Base-by-base conservation (phyloP, 2,888 invertebrate species). In the Fissipunctia ypsillon region DNA sequence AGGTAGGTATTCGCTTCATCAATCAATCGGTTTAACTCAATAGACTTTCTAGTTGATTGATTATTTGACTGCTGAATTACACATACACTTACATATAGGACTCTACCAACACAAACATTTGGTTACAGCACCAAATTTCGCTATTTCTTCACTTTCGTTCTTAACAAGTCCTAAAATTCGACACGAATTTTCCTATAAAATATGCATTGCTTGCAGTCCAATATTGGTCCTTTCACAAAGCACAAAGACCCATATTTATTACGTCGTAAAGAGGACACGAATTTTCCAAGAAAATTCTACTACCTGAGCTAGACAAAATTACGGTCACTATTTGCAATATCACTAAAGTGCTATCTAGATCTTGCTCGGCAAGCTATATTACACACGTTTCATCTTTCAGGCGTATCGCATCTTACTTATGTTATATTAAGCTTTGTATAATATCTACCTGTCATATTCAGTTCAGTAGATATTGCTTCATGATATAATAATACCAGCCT, bases 311-410 rank as follows among this genome's bases (percentile, higher is more conserved):
- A 43, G 16, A 52, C 54, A 38, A 43, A 69, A 77, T 61, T 56
- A 56, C 35, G 19, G 19, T 28, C 28, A 22, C 38, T 43, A 12
- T 50, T 63, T 12, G 50, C 43, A 69, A 76, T 77, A 77, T 77
- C n/a, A n/a, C n/a, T 61, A 50, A 63, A 69, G 6, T 48, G 10
- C 9, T 16, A 54, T 60, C 28, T n/a, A 60, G 14, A 69, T 69
- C 48, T 54, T 28, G 25, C 52, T 69, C 31, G 19, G 25, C 22
- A 28, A 50, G 22, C 59, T 28, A 74, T 52, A 59, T 57, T 59
- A 31, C 41, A 35, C 41, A 60, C 28, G 54, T 43, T 72, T 50
- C 48, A n/a, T 57, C 28, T 50, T 76, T 28, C 43, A 41, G 52
- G 19, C 25, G 60, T 43, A 50, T 76, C 38, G 50, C 43, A 35